These are phyloP conservation scores for Syndactyla subalaris DNA, from an alignment of 2,797 vertebrate genomes.

Conservation along the genomic window DNA sequence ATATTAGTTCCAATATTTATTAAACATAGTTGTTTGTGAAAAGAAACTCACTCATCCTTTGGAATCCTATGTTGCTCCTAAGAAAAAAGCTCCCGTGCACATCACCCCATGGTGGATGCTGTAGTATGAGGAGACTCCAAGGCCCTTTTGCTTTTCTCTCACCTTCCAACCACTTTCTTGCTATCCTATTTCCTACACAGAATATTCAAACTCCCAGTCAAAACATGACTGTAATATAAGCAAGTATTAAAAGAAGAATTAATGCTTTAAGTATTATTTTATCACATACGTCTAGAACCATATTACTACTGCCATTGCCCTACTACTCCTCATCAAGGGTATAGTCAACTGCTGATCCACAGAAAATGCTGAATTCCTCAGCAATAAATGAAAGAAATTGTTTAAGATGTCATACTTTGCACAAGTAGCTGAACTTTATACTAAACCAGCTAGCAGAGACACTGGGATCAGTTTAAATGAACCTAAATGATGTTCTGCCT, in stretches of 20 bases:
- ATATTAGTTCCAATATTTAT: neutral
- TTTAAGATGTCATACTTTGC: neutral
- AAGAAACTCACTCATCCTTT: neutral
- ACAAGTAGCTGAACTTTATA: neutral
- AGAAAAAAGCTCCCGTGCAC: neutral
- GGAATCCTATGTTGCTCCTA: neutral
- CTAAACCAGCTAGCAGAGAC: neutral
- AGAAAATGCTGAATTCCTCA: neutral
- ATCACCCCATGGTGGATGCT: neutral
- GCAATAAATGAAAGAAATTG: neutral
- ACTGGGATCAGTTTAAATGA: neutral
- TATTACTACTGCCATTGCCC: neutral
- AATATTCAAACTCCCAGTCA: neutral
- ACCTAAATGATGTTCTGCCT: neutral
- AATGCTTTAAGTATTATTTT: neutral
- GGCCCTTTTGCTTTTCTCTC: neutral
- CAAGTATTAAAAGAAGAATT: neutral
- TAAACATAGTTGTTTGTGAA: neutral
- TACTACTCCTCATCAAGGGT: neutral
- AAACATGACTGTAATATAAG: neutral
- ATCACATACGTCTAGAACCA: neutral
- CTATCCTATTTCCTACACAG: neutral
- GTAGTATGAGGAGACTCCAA: neutral
- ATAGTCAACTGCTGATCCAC: neutral
- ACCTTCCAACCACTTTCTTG: neutral